Conservation (phyloP, 2,888 invertebrate genomes). For the Acanthococcus lagerstroemiae region DNA sequence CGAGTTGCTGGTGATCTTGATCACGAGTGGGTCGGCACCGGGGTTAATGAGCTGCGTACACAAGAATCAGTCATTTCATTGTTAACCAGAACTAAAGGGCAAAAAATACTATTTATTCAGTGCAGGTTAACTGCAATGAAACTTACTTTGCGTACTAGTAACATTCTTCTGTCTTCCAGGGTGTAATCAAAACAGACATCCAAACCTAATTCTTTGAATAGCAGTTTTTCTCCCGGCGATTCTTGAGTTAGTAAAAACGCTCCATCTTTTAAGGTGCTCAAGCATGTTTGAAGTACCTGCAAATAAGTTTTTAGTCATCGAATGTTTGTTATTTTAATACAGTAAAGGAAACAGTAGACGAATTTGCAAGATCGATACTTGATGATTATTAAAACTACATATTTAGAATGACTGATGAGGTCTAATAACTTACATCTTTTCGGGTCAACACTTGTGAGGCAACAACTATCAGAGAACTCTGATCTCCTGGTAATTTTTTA, state of each 20-base stretch:
- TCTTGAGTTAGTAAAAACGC: slow-evolving; percentile 55
- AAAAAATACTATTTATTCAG: too few species aligned
- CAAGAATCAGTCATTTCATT: not conserved
- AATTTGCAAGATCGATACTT: not conserved
- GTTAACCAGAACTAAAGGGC: not conserved
- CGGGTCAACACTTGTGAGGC: slow-evolving; percentile 48
- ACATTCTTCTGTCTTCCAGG: slow-evolving; percentile 47
- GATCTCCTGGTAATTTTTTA: slow-evolving; percentile 49
- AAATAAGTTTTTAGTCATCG: not conserved
- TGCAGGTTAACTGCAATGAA: too few species aligned
- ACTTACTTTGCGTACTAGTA: slow-evolving; percentile 47
- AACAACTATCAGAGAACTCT: slow-evolving; percentile 46
- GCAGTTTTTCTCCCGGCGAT: slow-evolving; percentile 43
- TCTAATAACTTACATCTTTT: slow-evolving; percentile 45
- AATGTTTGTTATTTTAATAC: too few species aligned
- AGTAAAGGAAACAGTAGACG: not conserved
- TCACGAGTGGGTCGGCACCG: slow-evolving; percentile 44
- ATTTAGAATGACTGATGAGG: too few species aligned
- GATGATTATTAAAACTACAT: not conserved
- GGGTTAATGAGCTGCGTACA: not conserved
- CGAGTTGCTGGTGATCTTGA: slow-evolving; percentile 43
- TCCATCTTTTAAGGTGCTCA: slow-evolving; percentile 48
- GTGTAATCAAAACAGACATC: slow-evolving; percentile 47
- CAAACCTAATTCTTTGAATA: slow-evolving; percentile 39
- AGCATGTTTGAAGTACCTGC: slow-evolving; percentile 45